Evolutionary conservation across 2,113 vertebrate genomes (phyloP).

Genomic region (Sitta europaea): DNA sequence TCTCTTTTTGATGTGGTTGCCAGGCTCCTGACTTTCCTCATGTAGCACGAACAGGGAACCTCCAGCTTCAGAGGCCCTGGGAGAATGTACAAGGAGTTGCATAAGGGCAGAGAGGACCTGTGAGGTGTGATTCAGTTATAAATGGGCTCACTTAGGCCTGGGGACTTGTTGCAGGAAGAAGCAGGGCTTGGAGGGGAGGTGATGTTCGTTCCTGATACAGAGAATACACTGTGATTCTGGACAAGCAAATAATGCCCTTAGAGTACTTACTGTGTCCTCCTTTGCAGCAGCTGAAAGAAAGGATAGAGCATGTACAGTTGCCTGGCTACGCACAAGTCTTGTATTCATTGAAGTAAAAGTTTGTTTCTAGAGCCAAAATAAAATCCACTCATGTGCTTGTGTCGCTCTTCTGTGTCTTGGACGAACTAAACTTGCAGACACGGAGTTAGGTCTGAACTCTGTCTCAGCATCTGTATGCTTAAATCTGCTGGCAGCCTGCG

Average conservation of each 20-base stretch:
- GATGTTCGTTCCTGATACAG: not conserved
- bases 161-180: not conserved
- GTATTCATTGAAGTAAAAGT: not conserved
- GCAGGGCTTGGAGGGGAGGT: not conserved
- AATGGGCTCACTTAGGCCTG: not conserved
- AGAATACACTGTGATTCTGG: not conserved
- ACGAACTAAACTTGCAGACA: not conserved
- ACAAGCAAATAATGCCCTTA: not conserved
- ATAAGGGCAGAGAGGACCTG: not conserved
- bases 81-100: not conserved
- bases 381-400: not conserved
- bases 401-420: not conserved
- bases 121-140: not conserved
- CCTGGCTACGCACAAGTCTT: rapidly evolving
- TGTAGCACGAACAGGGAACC: not conserved
- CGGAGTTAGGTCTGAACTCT: not conserved
- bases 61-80: not conserved
- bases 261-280: not conserved
- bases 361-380: not conserved
- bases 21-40: not conserved
- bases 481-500: not conserved
- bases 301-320: not conserved
- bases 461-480: not conserved
- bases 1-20: not conserved
- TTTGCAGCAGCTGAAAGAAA: not conserved